Percentiles rank a stretch among this genome's conserved stretches.
phyloP scores from a whole-genome alignment of 2,888 invertebrate species.

The Cantharis nigra region DNA sequence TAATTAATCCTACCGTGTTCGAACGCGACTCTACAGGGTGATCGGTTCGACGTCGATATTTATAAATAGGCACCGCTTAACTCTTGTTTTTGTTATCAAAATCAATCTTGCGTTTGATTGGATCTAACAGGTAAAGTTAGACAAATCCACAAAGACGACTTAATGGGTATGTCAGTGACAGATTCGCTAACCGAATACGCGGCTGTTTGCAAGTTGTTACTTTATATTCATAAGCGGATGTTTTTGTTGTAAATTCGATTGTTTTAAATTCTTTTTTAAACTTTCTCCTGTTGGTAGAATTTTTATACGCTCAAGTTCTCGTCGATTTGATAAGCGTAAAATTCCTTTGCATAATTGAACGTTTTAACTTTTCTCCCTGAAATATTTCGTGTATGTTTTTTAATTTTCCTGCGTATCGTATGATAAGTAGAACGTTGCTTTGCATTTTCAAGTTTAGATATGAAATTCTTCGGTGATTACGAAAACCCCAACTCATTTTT shows the following conservation, averaged over 20 bases:
- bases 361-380: not conserved
- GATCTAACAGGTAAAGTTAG: not conserved
- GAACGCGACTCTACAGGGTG: not conserved
- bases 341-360: not conserved
- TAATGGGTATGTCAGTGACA: not conserved
- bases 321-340: not conserved
- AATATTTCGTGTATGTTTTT: not conserved
- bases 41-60: not conserved
- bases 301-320: not conserved
- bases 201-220: not conserved
- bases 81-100: not conserved
- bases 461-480: not conserved
- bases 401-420: not conserved
- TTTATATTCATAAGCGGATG: not conserved
- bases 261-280: not conserved
- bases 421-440: not conserved
- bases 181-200: not conserved
- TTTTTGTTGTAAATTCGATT: not conserved
- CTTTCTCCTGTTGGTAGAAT: not conserved
- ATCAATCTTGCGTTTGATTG: not conserved
- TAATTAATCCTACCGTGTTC: not conserved
- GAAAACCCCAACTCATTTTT: not conserved
- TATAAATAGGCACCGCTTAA: not conserved
- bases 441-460: not conserved
- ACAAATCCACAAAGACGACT: not conserved